Percentiles rank a stretch among this genome's conserved stretches.
phyloP scores from a whole-genome alignment of 2,113 vertebrate genomes.

The Geothlypis trichas region DNA sequence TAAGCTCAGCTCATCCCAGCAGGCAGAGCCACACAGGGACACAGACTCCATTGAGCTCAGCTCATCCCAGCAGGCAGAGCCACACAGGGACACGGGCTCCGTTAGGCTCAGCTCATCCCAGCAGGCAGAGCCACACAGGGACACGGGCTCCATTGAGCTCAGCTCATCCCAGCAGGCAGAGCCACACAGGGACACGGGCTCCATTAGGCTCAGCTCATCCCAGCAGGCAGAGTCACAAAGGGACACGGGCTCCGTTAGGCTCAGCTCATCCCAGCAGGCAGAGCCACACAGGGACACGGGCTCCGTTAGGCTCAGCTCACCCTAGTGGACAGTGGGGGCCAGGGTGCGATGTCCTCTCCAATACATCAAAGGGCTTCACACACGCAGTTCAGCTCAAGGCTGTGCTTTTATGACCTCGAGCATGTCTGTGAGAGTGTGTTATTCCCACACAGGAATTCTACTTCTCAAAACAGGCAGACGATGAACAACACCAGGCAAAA shows the following conservation, averaged over 20 bases:
- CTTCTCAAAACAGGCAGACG: neutral
- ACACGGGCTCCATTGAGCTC: no score
- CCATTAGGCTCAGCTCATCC: no score
- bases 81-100: no score
- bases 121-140: no score
- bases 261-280: neutral
- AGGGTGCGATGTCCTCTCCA: neutral
- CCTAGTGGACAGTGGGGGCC: fast-evolving
- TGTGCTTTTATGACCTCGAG: neutral
- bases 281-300: neutral
- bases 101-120: no score
- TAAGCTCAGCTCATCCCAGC: no score
- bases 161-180: no score
- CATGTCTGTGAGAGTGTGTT: neutral
- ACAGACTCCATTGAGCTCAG: no score
- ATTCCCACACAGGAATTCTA: neutral
- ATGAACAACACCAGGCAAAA: neutral
- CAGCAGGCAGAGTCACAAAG: no score
- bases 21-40: no score
- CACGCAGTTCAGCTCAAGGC: fast-evolving
- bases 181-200: no score
- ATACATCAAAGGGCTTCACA: neutral
- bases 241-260: neutral
- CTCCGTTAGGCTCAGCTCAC: neutral
- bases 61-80: no score